Conservation (phyloP, 2,888 invertebrate genomes). For the Cataglyphis rosenhaueri region DNA sequence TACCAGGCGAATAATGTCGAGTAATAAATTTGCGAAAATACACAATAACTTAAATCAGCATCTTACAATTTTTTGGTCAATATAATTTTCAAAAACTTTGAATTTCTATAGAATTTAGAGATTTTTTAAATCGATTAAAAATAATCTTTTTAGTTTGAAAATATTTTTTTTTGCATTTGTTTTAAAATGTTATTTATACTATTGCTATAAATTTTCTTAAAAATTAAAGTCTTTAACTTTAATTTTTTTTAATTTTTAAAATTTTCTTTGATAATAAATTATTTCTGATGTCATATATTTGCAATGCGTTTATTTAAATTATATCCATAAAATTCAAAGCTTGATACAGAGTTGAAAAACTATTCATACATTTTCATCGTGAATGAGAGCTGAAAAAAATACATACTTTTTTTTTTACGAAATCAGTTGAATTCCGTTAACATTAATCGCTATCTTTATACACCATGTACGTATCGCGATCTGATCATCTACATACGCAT, state of each 20-base stretch:
- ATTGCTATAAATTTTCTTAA: background rate
- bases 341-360: background rate
- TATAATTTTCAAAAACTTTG: background rate
- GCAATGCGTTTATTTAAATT: background rate
- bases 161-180: background rate
- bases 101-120: background rate
- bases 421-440: constrained; percentile 29
- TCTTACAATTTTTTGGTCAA: background rate
- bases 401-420: constrained; percentile 33
- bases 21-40: background rate
- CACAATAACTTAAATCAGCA: background rate
- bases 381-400: background rate
- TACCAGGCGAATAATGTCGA: background rate
- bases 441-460: constrained; percentile 40
- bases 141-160: background rate
- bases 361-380: background rate
- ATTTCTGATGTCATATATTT: background rate
- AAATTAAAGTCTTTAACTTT: too few species aligned
- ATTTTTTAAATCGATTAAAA: background rate
- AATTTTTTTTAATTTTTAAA: background rate
- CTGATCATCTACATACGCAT: background rate
- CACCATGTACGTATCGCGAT: constrained; percentile 26
- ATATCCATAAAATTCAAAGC: background rate
- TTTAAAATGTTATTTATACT: background rate
- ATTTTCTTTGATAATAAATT: background rate